These are phyloP conservation scores for Fragum sueziense DNA, from an alignment of 2,888 invertebrate species.

Conservation along the genomic window DNA sequence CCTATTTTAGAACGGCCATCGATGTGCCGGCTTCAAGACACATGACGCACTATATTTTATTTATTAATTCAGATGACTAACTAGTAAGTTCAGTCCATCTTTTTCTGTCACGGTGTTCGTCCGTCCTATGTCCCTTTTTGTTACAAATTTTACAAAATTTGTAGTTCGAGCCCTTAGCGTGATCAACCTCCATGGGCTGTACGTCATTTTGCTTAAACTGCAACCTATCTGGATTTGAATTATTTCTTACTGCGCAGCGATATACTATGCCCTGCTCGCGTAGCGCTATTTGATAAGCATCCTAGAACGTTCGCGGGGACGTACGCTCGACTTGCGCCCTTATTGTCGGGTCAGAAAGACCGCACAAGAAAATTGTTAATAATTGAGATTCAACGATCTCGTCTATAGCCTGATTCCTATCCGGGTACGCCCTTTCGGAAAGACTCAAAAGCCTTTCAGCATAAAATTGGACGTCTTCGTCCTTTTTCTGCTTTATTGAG, in stretches of 20 bases:
- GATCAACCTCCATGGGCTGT: slow-evolving; percentile 12
- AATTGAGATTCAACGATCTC: slow-evolving; percentile 21
- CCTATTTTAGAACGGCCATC: too few relatives aligned
- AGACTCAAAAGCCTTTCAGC: slow-evolving; percentile 3
- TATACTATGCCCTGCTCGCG: slow-evolving; percentile 23
- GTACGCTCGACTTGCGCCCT: slow-evolving; percentile 20
- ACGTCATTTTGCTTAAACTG: not conserved
- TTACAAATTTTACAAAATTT: not conserved
- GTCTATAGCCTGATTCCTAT: slow-evolving; percentile 8
- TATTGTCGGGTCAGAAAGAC: not conserved
- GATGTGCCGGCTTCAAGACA: too few relatives aligned
- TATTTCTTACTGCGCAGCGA: slow-evolving; percentile 14
- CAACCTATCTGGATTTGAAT: not conserved
- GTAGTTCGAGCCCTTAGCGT: not conserved
- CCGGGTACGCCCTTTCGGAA: slow-evolving; percentile 10
- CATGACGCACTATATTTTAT: too few relatives aligned
- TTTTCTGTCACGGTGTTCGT: not conserved
- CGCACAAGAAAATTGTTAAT: slow-evolving; percentile 19
- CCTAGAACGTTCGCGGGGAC: not conserved
- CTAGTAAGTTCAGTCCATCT: not conserved
- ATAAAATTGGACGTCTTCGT: not conserved
- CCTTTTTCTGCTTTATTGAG: not conserved
- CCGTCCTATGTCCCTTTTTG: not conserved
- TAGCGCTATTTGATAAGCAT: slow-evolving; percentile 15
- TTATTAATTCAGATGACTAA: too few relatives aligned